A percentile compares a stretch with the other conserved stretches of the same genome.
phyloP scores from a whole-genome alignment of 2,888 invertebrate species.

The Cactoblastis cactorum region DNA sequence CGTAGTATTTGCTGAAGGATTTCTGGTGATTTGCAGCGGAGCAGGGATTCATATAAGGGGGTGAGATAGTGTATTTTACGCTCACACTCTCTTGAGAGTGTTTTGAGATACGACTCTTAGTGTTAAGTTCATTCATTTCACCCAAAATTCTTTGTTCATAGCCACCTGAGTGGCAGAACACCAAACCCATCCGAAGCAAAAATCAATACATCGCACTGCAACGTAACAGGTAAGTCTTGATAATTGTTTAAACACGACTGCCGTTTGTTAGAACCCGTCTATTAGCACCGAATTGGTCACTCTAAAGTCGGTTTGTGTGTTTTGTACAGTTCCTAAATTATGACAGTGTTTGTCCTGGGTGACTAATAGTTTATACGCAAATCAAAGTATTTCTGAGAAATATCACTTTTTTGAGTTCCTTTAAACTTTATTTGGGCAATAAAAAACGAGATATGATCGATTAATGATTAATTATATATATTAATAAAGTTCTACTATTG shows the following conservation, averaged over 20 bases:
- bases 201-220: conserved; percentile 49
- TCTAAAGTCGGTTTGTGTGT: conserved; percentile 18
- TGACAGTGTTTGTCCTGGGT: not conserved
- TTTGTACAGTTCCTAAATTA: not conserved
- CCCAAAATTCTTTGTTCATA: conserved; percentile 56
- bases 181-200: conserved; percentile 31
- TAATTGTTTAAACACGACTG: conserved; percentile 40
- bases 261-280: conserved; percentile 25
- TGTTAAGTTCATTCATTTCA: conserved; percentile 58
- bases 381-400: too few species aligned
- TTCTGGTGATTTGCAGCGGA: conserved; percentile 50
- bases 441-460: too few species aligned
- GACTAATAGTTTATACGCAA: not conserved
- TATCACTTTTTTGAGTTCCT: too few species aligned
- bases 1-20: conserved; percentile 68
- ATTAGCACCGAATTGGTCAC: conserved; percentile 37
- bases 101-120: conserved; percentile 46
- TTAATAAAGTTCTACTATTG: too few species aligned
- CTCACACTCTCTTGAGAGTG: conserved; percentile 68
- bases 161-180: conserved; percentile 71
- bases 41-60: conserved; percentile 55
- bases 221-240: conserved; percentile 59
- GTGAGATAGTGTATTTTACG: conserved; percentile 27
- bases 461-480: too few species aligned
- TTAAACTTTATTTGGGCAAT: too few species aligned